These are phyloP conservation scores for Xylota sylvarum DNA, from an alignment of 2,888 invertebrate species.

Conservation along the genomic window DNA sequence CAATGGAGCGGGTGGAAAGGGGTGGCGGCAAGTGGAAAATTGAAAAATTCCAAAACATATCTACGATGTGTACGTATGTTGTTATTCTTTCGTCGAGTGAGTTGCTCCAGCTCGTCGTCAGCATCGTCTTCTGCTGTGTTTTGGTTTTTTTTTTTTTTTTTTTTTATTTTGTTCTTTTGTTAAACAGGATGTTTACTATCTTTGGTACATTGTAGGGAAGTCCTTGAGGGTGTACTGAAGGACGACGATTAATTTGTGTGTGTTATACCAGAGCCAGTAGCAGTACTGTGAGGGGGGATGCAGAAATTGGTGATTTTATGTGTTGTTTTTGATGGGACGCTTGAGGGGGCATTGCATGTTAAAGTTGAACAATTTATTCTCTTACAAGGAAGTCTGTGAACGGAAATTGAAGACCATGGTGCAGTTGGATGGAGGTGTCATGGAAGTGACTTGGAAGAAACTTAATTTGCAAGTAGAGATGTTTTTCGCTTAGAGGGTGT, in stretches of 20 bases:
- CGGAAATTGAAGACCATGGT: no score
- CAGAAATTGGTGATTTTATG: conserved; percentile 53
- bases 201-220: conserved; percentile 51
- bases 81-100: conserved; percentile 44
- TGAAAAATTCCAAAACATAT: conserved; percentile 75
- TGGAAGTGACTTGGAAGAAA: not conserved
- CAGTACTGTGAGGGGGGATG: not conserved
- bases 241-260: conserved; percentile 75
- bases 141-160: no score
- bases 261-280: conserved; percentile 31
- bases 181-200: conserved; percentile 75
- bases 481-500: not conserved
- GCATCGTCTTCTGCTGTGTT: no score
- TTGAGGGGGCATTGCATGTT: conserved; percentile 63
- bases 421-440: not conserved
- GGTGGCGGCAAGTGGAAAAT: conserved; percentile 59
- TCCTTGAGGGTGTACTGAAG: conserved; percentile 68
- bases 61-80: conserved; percentile 47
- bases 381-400: conserved; percentile 40
- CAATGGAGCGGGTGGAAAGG: conserved; percentile 9
- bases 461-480: not conserved
- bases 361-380: conserved; percentile 60
- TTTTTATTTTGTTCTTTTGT: conserved; percentile 29
- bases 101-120: conserved; percentile 1
- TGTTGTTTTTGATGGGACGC: conserved; percentile 55